Evolutionary conservation across 2,797 vertebrate genomes (phyloP).

Genomic region (Eupleurogrammus muticus): DNA sequence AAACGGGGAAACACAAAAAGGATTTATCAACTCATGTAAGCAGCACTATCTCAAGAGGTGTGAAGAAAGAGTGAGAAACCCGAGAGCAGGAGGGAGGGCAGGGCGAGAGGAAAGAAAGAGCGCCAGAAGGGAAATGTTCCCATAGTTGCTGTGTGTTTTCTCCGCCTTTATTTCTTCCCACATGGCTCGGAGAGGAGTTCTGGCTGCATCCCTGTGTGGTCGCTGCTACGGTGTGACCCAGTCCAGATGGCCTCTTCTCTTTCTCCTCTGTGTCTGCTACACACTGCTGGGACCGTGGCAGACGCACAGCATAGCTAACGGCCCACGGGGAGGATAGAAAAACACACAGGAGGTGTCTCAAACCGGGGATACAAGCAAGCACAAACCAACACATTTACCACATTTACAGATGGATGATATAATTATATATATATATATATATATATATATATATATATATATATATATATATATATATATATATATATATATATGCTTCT

Average conservation of each 20-base stretch:
- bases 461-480: neutral
- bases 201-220: conserved; percentile 70
- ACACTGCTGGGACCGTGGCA: conserved; percentile 65
- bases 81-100: conserved; percentile 25
- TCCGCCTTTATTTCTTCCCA: conserved; percentile 60
- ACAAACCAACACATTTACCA: conserved; percentile 15
- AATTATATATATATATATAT: neutral
- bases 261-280: conserved; percentile 53
- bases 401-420: conserved; percentile 1
- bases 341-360: conserved; percentile 42
- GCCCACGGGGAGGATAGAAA: conserved; percentile 57
- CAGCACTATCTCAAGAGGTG: conserved; percentile 74
- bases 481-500: conserved; percentile 6
- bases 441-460: neutral
- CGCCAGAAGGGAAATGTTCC: conserved; percentile 59
- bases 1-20: conserved; percentile 72
- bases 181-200: conserved; percentile 62
- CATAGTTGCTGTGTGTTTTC: conserved; percentile 47
- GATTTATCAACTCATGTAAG: conserved; percentile 80
- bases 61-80: conserved; percentile 64
- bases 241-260: conserved; percentile 77
- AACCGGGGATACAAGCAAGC: conserved; percentile 14
- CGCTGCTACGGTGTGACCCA: conserved; percentile 67
- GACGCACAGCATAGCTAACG: conserved; percentile 59
- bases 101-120: conserved; percentile 51